A percentile compares a stretch with the other conserved stretches of the same genome.
Evolutionary conservation across 2,888 invertebrate species (phyloP).

Genomic region (Lasioglossum lativentre): DNA sequence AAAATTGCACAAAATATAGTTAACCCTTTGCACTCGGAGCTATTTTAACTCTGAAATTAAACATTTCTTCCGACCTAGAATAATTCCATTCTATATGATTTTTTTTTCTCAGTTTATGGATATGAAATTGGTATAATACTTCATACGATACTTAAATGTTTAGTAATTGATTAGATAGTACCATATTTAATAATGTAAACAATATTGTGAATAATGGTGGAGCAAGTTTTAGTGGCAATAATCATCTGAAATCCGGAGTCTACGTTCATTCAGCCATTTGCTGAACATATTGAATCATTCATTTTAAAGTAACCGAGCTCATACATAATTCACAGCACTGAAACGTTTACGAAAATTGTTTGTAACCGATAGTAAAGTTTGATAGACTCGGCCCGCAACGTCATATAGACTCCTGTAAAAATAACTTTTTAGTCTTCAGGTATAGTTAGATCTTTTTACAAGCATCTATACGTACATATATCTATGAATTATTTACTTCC

Average conservation of each 20-base stretch:
- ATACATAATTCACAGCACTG: neutral
- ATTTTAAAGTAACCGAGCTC: neutral
- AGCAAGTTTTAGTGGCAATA: too few species aligned
- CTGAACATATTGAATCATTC: neutral
- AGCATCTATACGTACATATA: neutral
- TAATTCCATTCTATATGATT: too few species aligned
- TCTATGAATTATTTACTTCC: constrained; percentile 6
- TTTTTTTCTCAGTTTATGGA: too few species aligned
- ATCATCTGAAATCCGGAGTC: neutral
- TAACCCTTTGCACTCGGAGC: too few species aligned
- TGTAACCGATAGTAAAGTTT: neutral
- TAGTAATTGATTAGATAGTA: too few species aligned
- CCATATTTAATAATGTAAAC: too few species aligned
- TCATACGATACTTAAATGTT: too few species aligned
- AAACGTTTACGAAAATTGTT: neutral
- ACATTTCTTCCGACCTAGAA: too few species aligned
- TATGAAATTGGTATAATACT: too few species aligned
- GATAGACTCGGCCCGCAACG: neutral
- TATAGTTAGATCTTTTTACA: neutral
- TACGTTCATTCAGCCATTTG: neutral
- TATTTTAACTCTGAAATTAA: too few species aligned
- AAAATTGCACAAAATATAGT: too few species aligned
- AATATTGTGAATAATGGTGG: too few species aligned
- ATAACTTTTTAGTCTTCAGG: neutral
- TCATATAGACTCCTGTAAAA: neutral